Evolutionary conservation across 2,797 vertebrate species (phyloP).

Genomic region (Orestias chungarensis): DNA sequence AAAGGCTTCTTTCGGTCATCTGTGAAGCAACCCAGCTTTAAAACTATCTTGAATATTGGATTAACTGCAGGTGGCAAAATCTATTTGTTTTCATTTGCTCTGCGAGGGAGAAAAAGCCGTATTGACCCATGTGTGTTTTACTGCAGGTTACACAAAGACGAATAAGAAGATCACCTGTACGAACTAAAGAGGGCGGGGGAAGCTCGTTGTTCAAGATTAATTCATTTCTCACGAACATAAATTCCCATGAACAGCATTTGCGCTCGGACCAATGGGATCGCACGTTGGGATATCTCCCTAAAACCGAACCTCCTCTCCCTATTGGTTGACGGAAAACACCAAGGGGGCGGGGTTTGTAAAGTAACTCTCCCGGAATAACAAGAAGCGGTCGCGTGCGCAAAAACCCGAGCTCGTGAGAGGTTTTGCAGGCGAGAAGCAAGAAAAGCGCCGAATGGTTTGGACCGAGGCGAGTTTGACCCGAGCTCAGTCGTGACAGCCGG

Average conservation of each 20-base stretch:
- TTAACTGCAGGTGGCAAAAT: slow-evolving; percentile 30
- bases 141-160: background rate
- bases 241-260: background rate
- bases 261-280: slow-evolving; percentile 38
- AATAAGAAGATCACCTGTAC: no score
- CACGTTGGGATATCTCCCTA: fast-evolving
- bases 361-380: slow-evolving; percentile 64
- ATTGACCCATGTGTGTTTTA: slow-evolving; percentile 59
- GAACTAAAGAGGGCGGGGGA: no score
- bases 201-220: background rate
- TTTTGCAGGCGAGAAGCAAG: background rate
- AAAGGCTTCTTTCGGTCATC: slow-evolving; percentile 37
- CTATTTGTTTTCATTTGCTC: slow-evolving; percentile 39
- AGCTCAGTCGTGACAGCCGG: slow-evolving; percentile 10
- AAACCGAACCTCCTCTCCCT: fast-evolving
- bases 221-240: slow-evolving; percentile 1
- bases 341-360: slow-evolving; percentile 46
- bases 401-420: slow-evolving; percentile 38
- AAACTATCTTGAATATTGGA: slow-evolving; percentile 9
- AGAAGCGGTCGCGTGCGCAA: slow-evolving; percentile 31
- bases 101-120: slow-evolving; percentile 13
- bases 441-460: slow-evolving; percentile 46
- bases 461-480: background rate
- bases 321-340: slow-evolving; percentile 40
- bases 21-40: slow-evolving; percentile 24